Conservation (phyloP, 2,113 vertebrate genomes). For the Athene cunicularia region DNA sequence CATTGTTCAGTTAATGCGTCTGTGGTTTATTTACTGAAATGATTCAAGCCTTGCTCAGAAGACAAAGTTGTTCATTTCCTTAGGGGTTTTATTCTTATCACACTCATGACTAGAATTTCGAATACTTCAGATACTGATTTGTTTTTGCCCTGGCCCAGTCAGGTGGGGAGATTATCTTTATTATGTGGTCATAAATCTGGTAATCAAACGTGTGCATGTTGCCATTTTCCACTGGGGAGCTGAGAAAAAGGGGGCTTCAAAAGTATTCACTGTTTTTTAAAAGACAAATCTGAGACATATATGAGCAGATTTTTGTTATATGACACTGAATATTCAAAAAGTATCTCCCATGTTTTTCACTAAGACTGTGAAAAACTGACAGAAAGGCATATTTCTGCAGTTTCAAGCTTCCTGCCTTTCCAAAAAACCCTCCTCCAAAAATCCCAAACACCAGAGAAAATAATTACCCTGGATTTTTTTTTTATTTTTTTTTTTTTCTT, state of each 20-base stretch:
- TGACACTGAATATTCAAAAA: neutral
- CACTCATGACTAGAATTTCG: neutral
- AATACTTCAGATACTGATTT: neutral
- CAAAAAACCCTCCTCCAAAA: neutral
- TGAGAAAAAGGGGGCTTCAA: neutral
- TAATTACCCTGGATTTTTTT: neutral
- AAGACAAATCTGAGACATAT: neutral
- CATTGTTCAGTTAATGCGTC: slow-evolving; percentile 7
- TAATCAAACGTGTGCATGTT: neutral
- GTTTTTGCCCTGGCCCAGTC: neutral
- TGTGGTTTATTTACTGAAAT: slow-evolving; percentile 4
- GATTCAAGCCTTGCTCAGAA: neutral
- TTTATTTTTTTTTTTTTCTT: neutral
- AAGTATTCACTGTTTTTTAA: neutral
- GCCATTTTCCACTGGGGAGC: neutral
- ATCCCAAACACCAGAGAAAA: neutral
- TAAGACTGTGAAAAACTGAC: neutral
- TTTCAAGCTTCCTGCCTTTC: neutral
- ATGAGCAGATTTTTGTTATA: neutral
- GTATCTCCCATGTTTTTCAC: neutral
- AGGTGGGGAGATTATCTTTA: neutral
- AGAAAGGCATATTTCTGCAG: neutral
- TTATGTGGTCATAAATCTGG: neutral
- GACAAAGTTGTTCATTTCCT: neutral
- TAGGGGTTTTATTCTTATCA: neutral